Percentiles rank a stretch among this genome's conserved stretches.
Evolutionary conservation across 1,140 invertebrate genomes (phyloP).

Genomic region (Hestina assimilis): DNA sequence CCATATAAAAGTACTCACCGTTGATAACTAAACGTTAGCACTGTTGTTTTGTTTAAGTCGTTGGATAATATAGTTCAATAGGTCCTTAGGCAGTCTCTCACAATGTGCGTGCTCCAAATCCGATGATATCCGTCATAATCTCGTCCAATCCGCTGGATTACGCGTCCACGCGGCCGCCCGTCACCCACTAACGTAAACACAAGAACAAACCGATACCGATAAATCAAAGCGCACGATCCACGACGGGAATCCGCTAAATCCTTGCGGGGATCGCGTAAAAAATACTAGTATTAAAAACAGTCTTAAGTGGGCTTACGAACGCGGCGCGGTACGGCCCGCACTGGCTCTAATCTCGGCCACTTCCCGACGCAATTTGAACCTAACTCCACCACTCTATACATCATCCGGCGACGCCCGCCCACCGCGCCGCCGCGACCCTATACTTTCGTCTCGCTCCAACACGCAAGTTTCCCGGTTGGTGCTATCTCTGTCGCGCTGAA

Average conservation of each 20-base stretch:
- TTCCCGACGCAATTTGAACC: slow-evolving; percentile 83
- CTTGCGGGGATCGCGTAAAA: slow-evolving; percentile 76
- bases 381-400: slow-evolving; percentile 84
- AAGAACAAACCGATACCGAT: slow-evolving; percentile 70
- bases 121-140: slow-evolving; percentile 72
- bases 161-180: slow-evolving; percentile 51
- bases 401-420: slow-evolving; percentile 77
- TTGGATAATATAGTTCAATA: slow-evolving; percentile 5
- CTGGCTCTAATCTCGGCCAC: slow-evolving; percentile 82
- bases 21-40: neutral
- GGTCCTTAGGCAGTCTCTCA: slow-evolving; percentile 35
- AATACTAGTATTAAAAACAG: slow-evolving; percentile 78
- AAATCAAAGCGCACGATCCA: slow-evolving; percentile 75
- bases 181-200: slow-evolving; percentile 72
- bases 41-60: slow-evolving; percentile 4
- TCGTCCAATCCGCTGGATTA: slow-evolving; percentile 69
- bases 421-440: slow-evolving; percentile 49
- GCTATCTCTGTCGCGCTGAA: slow-evolving; percentile 54
- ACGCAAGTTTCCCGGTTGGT: slow-evolving; percentile 4
- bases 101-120: slow-evolving; percentile 62
- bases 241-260: slow-evolving; percentile 75
- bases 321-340: slow-evolving; percentile 72
- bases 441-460: slow-evolving; percentile 50
- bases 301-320: slow-evolving; percentile 77
- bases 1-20: slow-evolving; percentile 12